Evolutionary conservation across 2,113 vertebrate species (phyloP).

Genomic region (Emydura subglobosa): DNA sequence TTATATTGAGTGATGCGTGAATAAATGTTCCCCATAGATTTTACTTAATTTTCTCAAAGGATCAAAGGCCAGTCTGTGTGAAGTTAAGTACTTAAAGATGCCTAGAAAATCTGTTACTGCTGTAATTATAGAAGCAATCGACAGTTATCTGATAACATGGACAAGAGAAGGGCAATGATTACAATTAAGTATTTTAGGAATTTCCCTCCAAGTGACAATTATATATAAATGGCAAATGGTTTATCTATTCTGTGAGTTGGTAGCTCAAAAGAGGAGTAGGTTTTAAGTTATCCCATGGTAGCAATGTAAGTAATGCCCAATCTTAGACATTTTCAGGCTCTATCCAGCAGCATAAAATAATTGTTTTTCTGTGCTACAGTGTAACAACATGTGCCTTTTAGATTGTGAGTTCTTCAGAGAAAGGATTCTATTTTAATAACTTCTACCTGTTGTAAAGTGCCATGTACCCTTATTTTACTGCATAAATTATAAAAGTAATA

Average conservation of each 20-base stretch:
- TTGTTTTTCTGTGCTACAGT: neutral
- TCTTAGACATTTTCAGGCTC: neutral
- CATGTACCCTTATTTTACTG: neutral
- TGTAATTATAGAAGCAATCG: slow-evolving; percentile 17
- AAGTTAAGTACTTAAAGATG: neutral
- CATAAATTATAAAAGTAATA: neutral
- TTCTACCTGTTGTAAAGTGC: neutral
- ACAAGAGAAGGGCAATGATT: neutral
- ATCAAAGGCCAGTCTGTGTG: neutral
- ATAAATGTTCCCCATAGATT: neutral
- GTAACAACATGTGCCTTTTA: neutral
- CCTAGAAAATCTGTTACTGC: slow-evolving; percentile 7
- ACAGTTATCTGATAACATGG: neutral
- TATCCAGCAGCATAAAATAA: neutral
- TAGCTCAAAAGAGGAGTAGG: neutral
- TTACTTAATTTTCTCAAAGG: slow-evolving; percentile 2
- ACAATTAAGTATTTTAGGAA: neutral
- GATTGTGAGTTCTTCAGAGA: neutral
- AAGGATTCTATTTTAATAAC: neutral
- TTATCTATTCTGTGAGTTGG: neutral
- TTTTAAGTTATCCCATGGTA: neutral
- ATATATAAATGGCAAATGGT: neutral
- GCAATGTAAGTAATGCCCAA: neutral
- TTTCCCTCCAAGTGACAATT: neutral
- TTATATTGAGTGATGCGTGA: neutral